A percentile compares a stretch with the other conserved stretches of the same genome.
phyloP scores from a whole-genome alignment of 2,113 vertebrate species.

The Ciconia maguari region DNA sequence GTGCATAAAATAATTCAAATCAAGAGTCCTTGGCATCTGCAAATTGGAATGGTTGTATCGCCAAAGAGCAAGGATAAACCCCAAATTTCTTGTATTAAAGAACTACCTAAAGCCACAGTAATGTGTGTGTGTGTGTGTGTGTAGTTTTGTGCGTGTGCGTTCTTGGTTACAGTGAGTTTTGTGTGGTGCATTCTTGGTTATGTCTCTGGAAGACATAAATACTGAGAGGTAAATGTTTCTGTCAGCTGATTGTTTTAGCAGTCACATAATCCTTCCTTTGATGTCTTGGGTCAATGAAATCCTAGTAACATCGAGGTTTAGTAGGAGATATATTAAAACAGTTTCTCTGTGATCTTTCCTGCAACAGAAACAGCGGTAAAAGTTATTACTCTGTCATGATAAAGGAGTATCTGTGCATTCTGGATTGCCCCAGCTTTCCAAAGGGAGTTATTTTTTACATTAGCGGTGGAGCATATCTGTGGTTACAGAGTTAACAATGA shows the following conservation, averaged over 20 bases:
- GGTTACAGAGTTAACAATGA: background rate
- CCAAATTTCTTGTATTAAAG: background rate
- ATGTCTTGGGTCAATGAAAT: slow-evolving; percentile 68
- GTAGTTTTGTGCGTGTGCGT: background rate
- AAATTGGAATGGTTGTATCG: background rate
- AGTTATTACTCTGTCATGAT: slow-evolving; percentile 36
- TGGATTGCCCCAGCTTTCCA: background rate
- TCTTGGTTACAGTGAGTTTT: background rate
- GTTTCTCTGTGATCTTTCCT: slow-evolving; percentile 72
- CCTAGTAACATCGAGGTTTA: slow-evolving; percentile 48
- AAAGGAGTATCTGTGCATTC: background rate
- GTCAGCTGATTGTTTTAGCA: slow-evolving; percentile 58
- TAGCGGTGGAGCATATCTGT: background rate
- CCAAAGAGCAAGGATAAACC: background rate
- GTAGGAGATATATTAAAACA: slow-evolving; percentile 59
- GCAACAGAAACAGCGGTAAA: slow-evolving; percentile 70
- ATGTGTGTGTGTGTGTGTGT: rapidly evolving
- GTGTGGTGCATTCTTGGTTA: background rate
- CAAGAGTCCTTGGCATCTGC: background rate
- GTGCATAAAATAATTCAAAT: background rate
- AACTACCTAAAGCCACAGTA: background rate
- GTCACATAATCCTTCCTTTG: slow-evolving; percentile 62
- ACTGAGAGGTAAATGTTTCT: background rate
- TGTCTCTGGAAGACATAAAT: slow-evolving; percentile 29
- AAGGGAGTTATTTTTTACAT: background rate